Conservation (phyloP, 2,888 invertebrate species). For the Oeneis ivallda region DNA sequence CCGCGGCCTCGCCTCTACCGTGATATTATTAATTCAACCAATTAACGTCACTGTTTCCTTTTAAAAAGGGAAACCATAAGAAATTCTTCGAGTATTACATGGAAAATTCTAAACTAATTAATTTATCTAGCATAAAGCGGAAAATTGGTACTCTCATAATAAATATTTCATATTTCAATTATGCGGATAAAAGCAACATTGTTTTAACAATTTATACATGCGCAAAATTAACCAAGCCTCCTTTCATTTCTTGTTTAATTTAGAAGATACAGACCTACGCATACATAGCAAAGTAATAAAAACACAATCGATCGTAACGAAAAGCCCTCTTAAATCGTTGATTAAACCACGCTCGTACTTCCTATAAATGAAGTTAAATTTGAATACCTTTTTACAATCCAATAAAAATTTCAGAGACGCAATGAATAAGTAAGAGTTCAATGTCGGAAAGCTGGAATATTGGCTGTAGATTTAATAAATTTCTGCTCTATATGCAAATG, state of each 20-base stretch:
- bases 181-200: conserved; percentile 22
- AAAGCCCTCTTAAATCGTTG: conserved; percentile 35
- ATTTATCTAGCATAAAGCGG: conserved; percentile 20
- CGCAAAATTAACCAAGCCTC: conserved; percentile 17
- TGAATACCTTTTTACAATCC: conserved; percentile 56
- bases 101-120: conserved; percentile 23
- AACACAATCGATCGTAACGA: conserved; percentile 32
- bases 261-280: conserved; percentile 12
- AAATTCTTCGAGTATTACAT: conserved; percentile 27
- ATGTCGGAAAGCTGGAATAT: conserved; percentile 78
- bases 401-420: conserved; percentile 69
- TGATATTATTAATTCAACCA: conserved; percentile 65
- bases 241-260: conserved; percentile 21
- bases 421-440: conserved; percentile 74
- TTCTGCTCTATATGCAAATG: conserved; percentile 82
- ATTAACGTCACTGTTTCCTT: conserved; percentile 59
- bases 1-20: conserved; percentile 45
- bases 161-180: conserved; percentile 27
- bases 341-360: conserved; percentile 40
- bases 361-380: conserved; percentile 41
- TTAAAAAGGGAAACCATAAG: conserved; percentile 35
- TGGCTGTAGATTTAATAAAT: conserved; percentile 82
- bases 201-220: conserved; percentile 22
- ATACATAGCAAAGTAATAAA: conserved; percentile 25
- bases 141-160: conserved; percentile 13